Evolutionary conservation across 2,797 vertebrate species (phyloP), one percentile per base, ranked within the genome.

Genomic region (Hippoglossus hippoglossus): DNA sequence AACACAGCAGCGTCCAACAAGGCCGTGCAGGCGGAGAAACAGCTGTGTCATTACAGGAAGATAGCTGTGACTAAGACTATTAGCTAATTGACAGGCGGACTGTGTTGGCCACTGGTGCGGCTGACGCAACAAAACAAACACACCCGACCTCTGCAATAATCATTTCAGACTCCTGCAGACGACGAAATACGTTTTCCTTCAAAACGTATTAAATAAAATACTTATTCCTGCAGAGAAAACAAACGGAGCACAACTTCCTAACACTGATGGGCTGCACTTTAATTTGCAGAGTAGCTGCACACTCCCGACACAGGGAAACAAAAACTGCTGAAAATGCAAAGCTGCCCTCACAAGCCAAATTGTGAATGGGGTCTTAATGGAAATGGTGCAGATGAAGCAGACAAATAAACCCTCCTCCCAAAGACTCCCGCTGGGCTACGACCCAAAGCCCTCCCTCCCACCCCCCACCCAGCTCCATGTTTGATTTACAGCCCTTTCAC

Each of bases 41-140:
- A 53, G 77, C 81, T 84, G 76, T 77, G 81, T 85, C 80, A 91
- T 82, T 87, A 82, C 65, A 61, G 76, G 70, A 73, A 83, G 83
- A 84, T 70, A 78, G 77, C 83, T 75, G 80, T 90, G 80, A 91
- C 89, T 88, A 83, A 89, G 82, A 71, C 89, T 83, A 85, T 94
- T 91, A 91, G 84, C 76, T 92, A 92, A 94, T 91, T 92, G 89
- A 92, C 89, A 80, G 81, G 49, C 79, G 71, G 73, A 75, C 60
- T 78, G 58, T 59, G 70, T 71, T 77, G 80, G 80, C 76, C 50
- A 5, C 53, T 11, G 61, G 47, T 46, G 49, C 22, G 49, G 65
- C 85, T 79, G 80, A 87, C 74, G 73, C 70, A 67, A 76, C 80
- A 76, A 64, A 79, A 82, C 39, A 9, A 63, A 71, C 61, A 49